Percentiles rank a stretch among this genome's conserved stretches.
phyloP scores from a whole-genome alignment of 2,888 invertebrate genomes.

The Barypeithes pellucidus region DNA sequence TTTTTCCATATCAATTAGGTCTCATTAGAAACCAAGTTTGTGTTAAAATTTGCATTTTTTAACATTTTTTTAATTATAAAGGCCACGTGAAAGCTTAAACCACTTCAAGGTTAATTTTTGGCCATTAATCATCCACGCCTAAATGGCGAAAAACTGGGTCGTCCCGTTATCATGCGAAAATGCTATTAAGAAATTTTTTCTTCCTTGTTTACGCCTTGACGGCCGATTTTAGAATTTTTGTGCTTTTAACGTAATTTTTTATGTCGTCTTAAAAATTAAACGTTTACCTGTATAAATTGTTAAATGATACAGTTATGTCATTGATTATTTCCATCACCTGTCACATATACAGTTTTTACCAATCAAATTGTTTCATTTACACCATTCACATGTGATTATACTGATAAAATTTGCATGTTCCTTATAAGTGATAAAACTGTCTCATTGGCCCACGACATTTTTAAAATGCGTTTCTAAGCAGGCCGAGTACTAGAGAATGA shows the following conservation, averaged over 20 bases:
- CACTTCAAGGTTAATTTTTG: slow-evolving; percentile 30
- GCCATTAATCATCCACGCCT: slow-evolving; percentile 35
- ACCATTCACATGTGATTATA: too few species aligned
- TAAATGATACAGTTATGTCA: too few species aligned
- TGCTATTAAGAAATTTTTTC: slow-evolving; percentile 18
- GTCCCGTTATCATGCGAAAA: slow-evolving; percentile 22
- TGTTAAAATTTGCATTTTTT: slow-evolving; percentile 22
- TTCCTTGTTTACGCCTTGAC: neutral
- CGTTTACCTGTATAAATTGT: too few species aligned
- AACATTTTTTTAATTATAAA: slow-evolving; percentile 28
- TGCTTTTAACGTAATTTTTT: neutral
- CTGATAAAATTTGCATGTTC: too few species aligned
- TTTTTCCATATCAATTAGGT: too few species aligned
- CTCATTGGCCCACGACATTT: too few species aligned
- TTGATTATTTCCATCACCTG: too few species aligned
- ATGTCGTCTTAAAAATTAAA: neutral
- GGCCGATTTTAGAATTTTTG: neutral
- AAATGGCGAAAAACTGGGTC: slow-evolving; percentile 33
- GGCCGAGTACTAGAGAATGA: too few species aligned
- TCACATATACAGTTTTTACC: too few species aligned
- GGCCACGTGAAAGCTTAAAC: slow-evolving; percentile 16
- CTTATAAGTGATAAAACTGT: too few species aligned
- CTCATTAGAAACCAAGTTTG: neutral
- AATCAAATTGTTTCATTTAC: too few species aligned
- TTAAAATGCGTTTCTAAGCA: too few species aligned